Conservation (phyloP, 2,797 vertebrate species). For the Enteromius thamalakanensis region DNA sequence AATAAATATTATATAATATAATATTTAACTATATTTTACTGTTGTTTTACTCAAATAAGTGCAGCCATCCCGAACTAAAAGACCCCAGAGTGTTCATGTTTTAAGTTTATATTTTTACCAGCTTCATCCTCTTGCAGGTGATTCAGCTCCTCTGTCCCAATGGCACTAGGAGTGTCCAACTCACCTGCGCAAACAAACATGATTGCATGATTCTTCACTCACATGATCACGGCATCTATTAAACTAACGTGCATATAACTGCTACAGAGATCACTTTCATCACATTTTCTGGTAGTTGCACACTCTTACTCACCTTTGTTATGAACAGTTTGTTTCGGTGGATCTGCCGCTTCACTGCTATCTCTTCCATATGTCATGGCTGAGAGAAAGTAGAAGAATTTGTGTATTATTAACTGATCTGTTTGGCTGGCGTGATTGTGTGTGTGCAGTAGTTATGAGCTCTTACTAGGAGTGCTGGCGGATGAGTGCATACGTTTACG, state of each 20-base stretch:
- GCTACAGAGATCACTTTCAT: not conserved
- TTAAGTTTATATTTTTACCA: constrained; percentile 48
- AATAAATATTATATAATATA: not conserved
- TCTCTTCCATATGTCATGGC: constrained; percentile 52
- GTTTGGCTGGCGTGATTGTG: not conserved
- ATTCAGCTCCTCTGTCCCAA: constrained; percentile 63
- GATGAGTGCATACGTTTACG: constrained; percentile 74
- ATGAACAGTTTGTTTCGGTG: constrained; percentile 12
- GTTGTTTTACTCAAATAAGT: not conserved
- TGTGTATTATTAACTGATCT: not conserved
- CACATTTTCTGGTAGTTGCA: not conserved
- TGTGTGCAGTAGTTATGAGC: not conserved
- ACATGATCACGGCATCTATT: not conserved
- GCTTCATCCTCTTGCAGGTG: constrained; percentile 53
- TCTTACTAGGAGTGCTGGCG: constrained; percentile 68
- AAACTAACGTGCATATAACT: not conserved
- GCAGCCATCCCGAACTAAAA: not conserved
- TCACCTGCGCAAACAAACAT: constrained; percentile 58
- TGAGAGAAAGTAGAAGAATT: constrained; percentile 34
- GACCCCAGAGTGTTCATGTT: not conserved
- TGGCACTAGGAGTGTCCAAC: constrained; percentile 57
- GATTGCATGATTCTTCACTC: not conserved
- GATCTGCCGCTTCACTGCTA: constrained; percentile 16
- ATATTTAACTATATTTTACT: not conserved
- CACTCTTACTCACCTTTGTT: constrained; percentile 42